These are phyloP conservation scores for Gymnothorax reevesii DNA, from an alignment of 2,797 vertebrate genomes.

Conservation along the genomic window DNA sequence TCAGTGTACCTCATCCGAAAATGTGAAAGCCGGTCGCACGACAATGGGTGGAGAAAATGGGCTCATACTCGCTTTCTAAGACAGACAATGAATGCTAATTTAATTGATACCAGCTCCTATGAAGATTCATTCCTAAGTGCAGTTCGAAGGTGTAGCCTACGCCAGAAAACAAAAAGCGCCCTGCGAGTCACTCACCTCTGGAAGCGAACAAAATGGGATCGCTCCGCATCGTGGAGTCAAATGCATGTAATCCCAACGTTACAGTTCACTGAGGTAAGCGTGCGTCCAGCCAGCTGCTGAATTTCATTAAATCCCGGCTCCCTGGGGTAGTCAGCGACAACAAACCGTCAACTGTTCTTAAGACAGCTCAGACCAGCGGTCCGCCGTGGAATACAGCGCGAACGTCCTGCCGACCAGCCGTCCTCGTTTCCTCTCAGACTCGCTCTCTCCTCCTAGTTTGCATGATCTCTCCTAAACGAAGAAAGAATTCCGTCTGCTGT, in stretches of 20 bases:
- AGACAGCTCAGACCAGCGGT: slow-evolving; percentile 2
- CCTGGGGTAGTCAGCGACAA: slow-evolving; percentile 26
- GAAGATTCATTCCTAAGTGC: background rate
- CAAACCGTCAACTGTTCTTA: slow-evolving; percentile 39
- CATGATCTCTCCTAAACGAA: slow-evolving; percentile 29
- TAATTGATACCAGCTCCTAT: background rate
- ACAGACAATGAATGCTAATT: background rate
- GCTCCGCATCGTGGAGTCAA: slow-evolving; percentile 71
- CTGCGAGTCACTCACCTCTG: slow-evolving; percentile 68
- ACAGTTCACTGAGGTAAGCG: slow-evolving; percentile 44
- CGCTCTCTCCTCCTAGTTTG: slow-evolving; percentile 33
- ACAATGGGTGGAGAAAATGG: background rate
- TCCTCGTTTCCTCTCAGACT: slow-evolving; percentile 49
- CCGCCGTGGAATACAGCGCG: slow-evolving; percentile 23
- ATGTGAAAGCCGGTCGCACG: background rate
- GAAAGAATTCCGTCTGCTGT: slow-evolving; percentile 35
- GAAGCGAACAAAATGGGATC: slow-evolving; percentile 74
- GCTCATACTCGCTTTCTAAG: background rate
- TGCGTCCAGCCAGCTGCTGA: slow-evolving; percentile 53
- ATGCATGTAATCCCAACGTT: slow-evolving; percentile 59
- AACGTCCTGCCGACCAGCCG: slow-evolving; percentile 40
- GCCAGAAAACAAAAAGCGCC: background rate
- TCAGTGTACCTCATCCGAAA: background rate
- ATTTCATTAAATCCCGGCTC: slow-evolving; percentile 48
- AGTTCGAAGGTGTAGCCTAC: background rate